Conservation (phyloP, 1,140 invertebrate species). For the Lerema accius region DNA sequence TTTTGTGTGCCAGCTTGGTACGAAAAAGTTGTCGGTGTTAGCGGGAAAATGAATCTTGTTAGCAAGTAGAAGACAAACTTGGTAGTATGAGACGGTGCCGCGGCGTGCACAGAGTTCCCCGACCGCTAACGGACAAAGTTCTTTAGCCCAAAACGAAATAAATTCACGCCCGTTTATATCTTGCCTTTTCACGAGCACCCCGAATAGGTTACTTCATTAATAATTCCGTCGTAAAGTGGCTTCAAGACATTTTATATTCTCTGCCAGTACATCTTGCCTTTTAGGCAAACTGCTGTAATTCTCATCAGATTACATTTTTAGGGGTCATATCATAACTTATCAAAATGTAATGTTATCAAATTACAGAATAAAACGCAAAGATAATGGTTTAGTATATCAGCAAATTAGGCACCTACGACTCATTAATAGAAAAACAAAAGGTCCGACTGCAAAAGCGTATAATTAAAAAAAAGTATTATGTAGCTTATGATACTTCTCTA, state of each 20-base stretch:
- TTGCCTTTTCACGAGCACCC: slow-evolving; percentile 12
- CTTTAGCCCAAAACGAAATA: slow-evolving; percentile 12
- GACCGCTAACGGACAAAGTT: slow-evolving; percentile 21
- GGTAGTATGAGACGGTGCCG: slow-evolving; percentile 7
- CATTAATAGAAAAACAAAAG: too few relatives aligned
- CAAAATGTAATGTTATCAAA: too few relatives aligned
- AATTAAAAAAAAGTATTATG: too few relatives aligned
- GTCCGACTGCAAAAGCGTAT: too few relatives aligned
- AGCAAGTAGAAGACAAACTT: slow-evolving; percentile 37
- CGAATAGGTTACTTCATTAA: slow-evolving; percentile 12
- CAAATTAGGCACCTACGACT: too few relatives aligned
- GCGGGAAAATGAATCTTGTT: slow-evolving; percentile 44
- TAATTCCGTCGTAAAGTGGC: slow-evolving; percentile 14
- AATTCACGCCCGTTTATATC: slow-evolving; percentile 5
- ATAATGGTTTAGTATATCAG: too few relatives aligned
- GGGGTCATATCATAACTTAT: too few relatives aligned
- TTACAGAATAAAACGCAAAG: too few relatives aligned
- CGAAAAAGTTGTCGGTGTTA: slow-evolving; percentile 41
- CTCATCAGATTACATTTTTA: too few relatives aligned
- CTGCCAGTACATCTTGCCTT: too few relatives aligned
- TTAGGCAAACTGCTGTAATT: too few relatives aligned
- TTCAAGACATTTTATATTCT: slow-evolving; percentile 1
- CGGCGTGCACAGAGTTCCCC: slow-evolving; percentile 8
- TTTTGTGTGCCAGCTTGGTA: slow-evolving; percentile 12
- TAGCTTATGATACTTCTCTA: too few relatives aligned